Conservation (phyloP, 2,888 invertebrate genomes). For the Eugnorisma glareosa region DNA sequence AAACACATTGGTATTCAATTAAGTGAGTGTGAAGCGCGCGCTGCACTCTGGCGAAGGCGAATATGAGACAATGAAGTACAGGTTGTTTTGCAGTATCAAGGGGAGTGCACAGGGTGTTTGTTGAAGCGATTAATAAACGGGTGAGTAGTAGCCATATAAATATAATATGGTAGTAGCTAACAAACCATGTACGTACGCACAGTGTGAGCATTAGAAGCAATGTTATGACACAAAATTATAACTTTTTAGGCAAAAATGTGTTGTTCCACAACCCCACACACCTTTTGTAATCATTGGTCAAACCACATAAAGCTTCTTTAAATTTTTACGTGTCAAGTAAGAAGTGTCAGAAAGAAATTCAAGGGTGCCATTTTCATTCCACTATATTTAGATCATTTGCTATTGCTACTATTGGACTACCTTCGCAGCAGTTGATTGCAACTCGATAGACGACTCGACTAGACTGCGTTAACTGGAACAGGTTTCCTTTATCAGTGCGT, state of each 20-base stretch:
- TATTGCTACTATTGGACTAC: not conserved
- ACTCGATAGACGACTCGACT: conserved; percentile 8
- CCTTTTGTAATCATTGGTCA: not conserved
- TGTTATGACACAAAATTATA: not conserved
- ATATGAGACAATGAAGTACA: conserved; percentile 7
- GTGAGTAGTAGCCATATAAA: not conserved
- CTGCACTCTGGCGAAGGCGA: not conserved
- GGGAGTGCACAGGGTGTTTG: not conserved
- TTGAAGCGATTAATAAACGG: not conserved
- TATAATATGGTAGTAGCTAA: not conserved
- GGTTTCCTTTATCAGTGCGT: conserved; percentile 33
- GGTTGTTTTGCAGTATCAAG: not conserved
- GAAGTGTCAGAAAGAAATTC: not conserved
- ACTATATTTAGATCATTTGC: not conserved
- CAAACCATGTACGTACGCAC: not conserved
- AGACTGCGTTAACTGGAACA: conserved; percentile 15
- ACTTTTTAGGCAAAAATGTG: not conserved
- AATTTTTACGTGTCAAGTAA: not conserved
- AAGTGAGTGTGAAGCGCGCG: not conserved
- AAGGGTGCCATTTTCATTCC: not conserved
- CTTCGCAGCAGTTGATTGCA: conserved; percentile 5
- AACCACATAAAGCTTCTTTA: not conserved
- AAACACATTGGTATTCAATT: conserved; percentile 27
- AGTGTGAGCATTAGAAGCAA: not conserved
- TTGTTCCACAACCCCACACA: not conserved